A percentile compares a stretch with the other conserved stretches of the same genome.
Evolutionary conservation across 2,113 vertebrate species (phyloP).

Genomic region (Oryzias celebensis): DNA sequence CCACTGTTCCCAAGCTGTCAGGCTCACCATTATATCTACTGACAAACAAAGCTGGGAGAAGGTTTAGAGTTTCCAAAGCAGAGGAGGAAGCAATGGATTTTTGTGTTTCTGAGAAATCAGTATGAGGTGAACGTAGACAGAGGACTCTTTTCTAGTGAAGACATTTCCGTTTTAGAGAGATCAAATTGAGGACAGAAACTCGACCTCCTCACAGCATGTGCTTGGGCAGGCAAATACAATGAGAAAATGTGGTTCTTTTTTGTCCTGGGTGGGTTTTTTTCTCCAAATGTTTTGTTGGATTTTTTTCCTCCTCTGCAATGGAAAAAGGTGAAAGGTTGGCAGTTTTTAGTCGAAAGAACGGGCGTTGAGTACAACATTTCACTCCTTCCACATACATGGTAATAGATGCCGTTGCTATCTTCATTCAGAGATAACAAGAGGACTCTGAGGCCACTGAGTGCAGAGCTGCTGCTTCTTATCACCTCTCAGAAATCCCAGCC

Average conservation of each 20-base stretch:
- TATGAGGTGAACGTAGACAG: conserved; percentile 14
- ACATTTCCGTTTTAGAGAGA: conserved; percentile 31
- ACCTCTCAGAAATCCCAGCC: conserved; percentile 30
- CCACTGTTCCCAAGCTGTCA: conserved; percentile 47
- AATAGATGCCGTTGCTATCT: conserved; percentile 56
- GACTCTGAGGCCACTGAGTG: conserved; percentile 33
- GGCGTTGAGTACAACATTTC: conserved; percentile 1
- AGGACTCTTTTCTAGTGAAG: conserved; percentile 28
- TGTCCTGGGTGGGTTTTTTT: conserved; percentile 12
- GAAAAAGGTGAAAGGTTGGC: too few species aligned
- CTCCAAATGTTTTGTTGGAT: conserved; percentile 6
- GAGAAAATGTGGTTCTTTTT: conserved; percentile 14
- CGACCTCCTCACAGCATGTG: conserved; percentile 26
- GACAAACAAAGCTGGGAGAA: conserved; percentile 43
- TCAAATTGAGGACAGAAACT: conserved; percentile 29
- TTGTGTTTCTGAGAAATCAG: conserved; percentile 14
- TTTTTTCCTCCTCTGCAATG: background rate
- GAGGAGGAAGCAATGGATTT: conserved; percentile 16
- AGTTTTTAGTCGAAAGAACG: background rate
- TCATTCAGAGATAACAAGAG: conserved; percentile 45
- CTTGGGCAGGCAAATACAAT: conserved; percentile 30
- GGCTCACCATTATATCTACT: conserved; percentile 44
- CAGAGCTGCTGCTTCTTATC: conserved; percentile 53
- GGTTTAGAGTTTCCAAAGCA: conserved; percentile 42
- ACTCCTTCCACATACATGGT: conserved; percentile 8